phyloP scores from a whole-genome alignment of 2,113 vertebrate genomes.

The Mormyrus iriodes region DNA sequence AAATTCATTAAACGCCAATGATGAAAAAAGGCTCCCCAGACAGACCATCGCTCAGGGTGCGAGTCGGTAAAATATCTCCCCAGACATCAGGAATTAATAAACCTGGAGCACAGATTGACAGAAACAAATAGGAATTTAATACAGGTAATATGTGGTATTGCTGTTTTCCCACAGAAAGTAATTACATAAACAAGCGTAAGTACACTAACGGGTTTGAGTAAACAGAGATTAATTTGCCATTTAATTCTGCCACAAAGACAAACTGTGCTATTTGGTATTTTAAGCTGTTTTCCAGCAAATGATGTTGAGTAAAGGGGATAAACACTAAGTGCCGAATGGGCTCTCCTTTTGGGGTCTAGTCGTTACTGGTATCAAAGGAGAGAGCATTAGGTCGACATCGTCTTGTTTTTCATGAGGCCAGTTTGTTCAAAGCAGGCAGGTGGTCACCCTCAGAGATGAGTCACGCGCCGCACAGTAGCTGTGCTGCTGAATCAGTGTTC shows the following conservation, averaged over 20 bases:
- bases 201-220: not conserved
- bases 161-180: not conserved
- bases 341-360: not conserved
- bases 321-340: not conserved
- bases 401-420: not conserved
- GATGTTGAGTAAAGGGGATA: not conserved
- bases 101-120: not conserved
- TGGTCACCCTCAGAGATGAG: not conserved
- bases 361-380: not conserved
- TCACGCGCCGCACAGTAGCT: not conserved
- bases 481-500: not conserved
- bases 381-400: not conserved
- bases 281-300: not conserved
- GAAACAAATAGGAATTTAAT: not conserved
- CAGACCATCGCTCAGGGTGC: conserved; percentile 18
- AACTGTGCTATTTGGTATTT: conserved; percentile 2
- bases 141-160: not conserved
- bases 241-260: not conserved
- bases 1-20: conserved; percentile 34
- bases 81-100: conserved; percentile 17
- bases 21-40: conserved; percentile 19
- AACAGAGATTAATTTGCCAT: not conserved
- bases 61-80: conserved; percentile 16
- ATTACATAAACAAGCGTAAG: not conserved
- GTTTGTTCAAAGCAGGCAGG: not conserved